Evolutionary conservation across 2,113 vertebrate species (phyloP).

Genomic region (Panthera leo): DNA sequence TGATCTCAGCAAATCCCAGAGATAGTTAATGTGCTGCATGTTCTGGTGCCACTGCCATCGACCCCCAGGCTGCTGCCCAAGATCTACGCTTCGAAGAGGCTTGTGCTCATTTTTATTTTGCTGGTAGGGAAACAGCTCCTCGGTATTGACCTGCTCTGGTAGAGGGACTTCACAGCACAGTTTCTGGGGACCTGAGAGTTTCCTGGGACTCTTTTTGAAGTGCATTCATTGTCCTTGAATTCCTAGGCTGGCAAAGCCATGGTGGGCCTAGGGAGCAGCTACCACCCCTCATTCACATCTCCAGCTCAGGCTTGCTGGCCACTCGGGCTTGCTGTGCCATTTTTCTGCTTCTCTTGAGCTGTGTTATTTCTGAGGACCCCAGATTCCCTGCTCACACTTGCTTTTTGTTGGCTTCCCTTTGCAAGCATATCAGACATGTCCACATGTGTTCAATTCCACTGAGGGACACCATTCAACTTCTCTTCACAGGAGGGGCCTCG

Average conservation of each 20-base stretch:
- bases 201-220: neutral
- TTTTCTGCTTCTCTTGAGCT: neutral
- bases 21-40: neutral
- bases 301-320: neutral
- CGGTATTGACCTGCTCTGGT: neutral
- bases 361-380: neutral
- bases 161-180: neutral
- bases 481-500: neutral
- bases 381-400: neutral
- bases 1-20: too few relatives aligned
- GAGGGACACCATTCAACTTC: neutral
- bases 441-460: neutral
- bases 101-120: neutral
- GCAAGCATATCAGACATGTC: neutral
- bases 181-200: neutral
- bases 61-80: neutral
- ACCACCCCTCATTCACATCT: neutral
- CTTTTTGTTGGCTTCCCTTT: neutral
- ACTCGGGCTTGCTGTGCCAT: too few relatives aligned
- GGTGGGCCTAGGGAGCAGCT: too few relatives aligned
- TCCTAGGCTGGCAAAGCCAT: neutral
- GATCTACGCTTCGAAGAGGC: too few relatives aligned
- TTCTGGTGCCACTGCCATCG: fast-evolving
- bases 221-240: neutral
- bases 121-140: neutral